Base-by-base conservation (phyloP, 2,113 vertebrate genomes). In the Leucopsar rothschildi region DNA sequence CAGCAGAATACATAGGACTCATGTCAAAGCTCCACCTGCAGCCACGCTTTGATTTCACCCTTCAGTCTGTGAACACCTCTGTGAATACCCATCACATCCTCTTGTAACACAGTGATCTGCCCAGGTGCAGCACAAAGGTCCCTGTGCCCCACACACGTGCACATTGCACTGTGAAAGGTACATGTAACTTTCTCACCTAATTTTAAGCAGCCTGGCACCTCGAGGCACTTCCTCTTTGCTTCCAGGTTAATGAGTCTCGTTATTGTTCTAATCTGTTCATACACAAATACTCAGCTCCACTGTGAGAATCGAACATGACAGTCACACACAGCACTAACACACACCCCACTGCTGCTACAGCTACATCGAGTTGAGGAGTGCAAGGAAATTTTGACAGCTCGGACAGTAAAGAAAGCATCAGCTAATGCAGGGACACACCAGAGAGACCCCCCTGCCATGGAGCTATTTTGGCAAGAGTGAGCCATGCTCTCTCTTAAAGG, bases 91-190 rank as follows among this genome's bases (percentile, higher is more conserved):
- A 75, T 57, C 24, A 7, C 0, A 0, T 7, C 22, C 8, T 16
- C 60, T 45, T 23, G 60, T 20, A 23, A 37, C 64, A 40, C 53
- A 6, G 18, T 0, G 1, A 33, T 33, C 42, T n/a, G 29, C 49
- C 65, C 40, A 10, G 6, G 2, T 3, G 10, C 55, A 59, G n/a
- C 59, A 47, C 64, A 20, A 20, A 27, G 42, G 29, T 10, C 33
- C 57, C 72, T 2, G 5, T 25, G 56, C 31, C 47, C 39, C 5
- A 2, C 0, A 0, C 57, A 25, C 0, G 1, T 37, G 12, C 27
- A 5, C 23, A 2, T 0, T 20, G 17, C 33, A 20, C 20, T 1
- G 8, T 21, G 39, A 24, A 13, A 65, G 1, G 57, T 23, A 21
- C 39, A 7, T 0, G 0, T 7, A 8, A 52, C 47, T 9, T 59